Percentiles rank a stretch among this genome's conserved stretches.
Conservation (phyloP, 2,113 vertebrate species). For the Neodon shergylaensis region DNA sequence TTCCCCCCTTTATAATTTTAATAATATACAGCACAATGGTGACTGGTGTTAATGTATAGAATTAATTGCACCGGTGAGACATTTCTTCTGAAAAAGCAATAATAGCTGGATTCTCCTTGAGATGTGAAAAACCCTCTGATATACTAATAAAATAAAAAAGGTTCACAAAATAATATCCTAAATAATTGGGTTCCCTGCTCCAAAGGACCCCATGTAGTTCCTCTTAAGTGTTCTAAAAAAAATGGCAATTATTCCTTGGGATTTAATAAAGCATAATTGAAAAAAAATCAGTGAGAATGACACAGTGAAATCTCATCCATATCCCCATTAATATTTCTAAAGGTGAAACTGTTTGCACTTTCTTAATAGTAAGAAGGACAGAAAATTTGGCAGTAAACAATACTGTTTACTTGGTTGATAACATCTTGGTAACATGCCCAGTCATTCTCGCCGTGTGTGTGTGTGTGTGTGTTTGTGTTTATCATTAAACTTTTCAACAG, state of each 20-base stretch:
- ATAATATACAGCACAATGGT: constrained; percentile 76
- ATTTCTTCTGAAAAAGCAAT: constrained; percentile 86
- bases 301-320: constrained; percentile 59
- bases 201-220: constrained; percentile 86
- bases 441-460: background rate
- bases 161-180: constrained; percentile 85
- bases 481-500: constrained; percentile 82
- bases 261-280: constrained; percentile 88
- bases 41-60: constrained; percentile 84
- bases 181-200: constrained; percentile 87
- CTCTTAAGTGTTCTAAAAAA: constrained; percentile 85
- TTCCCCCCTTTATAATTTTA: constrained; percentile 74
- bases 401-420: constrained; percentile 72
- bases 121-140: constrained; percentile 86
- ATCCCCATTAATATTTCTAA: constrained; percentile 76
- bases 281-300: constrained; percentile 81
- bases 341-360: constrained; percentile 81
- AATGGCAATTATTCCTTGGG: constrained; percentile 88
- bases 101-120: constrained; percentile 84
- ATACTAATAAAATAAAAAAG: constrained; percentile 87
- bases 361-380: constrained; percentile 52
- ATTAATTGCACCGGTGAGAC: constrained; percentile 87
- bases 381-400: constrained; percentile 64
- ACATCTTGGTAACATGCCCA: constrained; percentile 57
- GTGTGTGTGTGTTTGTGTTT: background rate